Base-by-base conservation (phyloP, 2,888 invertebrate species). In the Lottia scabra region DNA sequence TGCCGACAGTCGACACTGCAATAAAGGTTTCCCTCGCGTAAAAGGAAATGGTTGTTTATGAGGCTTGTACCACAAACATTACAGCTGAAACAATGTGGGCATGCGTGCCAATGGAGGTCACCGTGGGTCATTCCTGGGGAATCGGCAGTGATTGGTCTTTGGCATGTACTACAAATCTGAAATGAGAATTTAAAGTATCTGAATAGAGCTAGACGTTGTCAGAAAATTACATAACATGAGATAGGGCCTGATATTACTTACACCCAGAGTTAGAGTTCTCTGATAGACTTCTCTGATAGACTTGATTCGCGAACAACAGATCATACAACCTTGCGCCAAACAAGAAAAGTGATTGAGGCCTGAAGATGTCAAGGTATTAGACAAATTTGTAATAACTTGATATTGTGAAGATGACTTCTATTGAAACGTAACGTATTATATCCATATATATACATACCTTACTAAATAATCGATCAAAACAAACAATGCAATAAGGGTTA, bases 71-170 rank as follows among this genome's bases (percentile, higher is more conserved):
- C 80, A 74, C 85, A 85, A 19, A 80, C 76, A 68, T 80, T 81
- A 70, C 85, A 85, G 73, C 84, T 83, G 75, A 85, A 85, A 73
- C 85, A 85, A 72, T 85, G 85, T 16, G 85, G 85, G 71, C 85
- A 85, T 1, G 85, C 85, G 72, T 85, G 85, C 85, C 85, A 85
- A 77, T 85, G 84, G 66, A 79, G 78, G 16, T 83, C 80, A 10
- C 83, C 83, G 75, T 85, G 85, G 2, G 83, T 84, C 56, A 85
- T 74, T 6, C 85, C 85, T 0, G 85, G 85, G 3, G 84, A 83
- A 67, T 85, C 85, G 0, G 84, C 84, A 0, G 84, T 84, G 38
- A 85, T 85, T 13, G 83, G 83, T 62, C 79, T 78, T 43, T 81
- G 79, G 67, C 85, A 85, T 19, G 84, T 83, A 48, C 76, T 82